Evolutionary conservation across 2,797 vertebrate species (phyloP), one percentile per base, ranked within the genome.

Genomic region (Gymnoscopelus microlampas): DNA sequence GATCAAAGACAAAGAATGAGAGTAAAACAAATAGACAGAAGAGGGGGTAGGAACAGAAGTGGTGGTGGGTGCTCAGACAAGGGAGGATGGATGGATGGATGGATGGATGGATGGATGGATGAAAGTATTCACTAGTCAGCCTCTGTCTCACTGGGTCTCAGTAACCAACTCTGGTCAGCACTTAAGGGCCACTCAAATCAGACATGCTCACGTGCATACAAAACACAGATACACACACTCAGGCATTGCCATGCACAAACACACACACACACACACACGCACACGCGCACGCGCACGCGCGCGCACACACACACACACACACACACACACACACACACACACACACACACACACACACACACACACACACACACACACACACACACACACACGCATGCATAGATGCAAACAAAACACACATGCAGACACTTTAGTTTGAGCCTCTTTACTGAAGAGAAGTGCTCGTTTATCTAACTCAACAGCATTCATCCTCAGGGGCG

Each of bases 391-490:
- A 71, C 68, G 74, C 66, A 68, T 49, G 64, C 57, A 67, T 76
- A 74, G 60, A 62, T 24, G 68, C 11, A 65, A 51, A 56, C 15
- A 44, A 44, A 44, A 51, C 60, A 60, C 69, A 64, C 29, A 44
- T 59, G 35, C 54, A 61, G 71, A 81, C 76, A 76, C 39, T 44
- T 44, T 10, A 44, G 39, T 8, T 44, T 44, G 76, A 74, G 80
- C 75, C 75, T 85, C 76, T 75, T 83, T 69, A 66, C 67, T 66
- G 73, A 72, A 53, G 54, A 82, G 63, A 80, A 72, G 68, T 76
- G 69, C 76, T 74, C 35, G 71, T 91, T 92, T 88, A 91, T 93
- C 90, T 89, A 78, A 73, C 75, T 77, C 76, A 76, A 77, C 88
- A 89, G 86, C 82, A 68, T 84, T 80, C 84, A 70, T 87, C 89